Conservation (phyloP, 2,888 invertebrate species). For the Aspidiotus destructor region DNA sequence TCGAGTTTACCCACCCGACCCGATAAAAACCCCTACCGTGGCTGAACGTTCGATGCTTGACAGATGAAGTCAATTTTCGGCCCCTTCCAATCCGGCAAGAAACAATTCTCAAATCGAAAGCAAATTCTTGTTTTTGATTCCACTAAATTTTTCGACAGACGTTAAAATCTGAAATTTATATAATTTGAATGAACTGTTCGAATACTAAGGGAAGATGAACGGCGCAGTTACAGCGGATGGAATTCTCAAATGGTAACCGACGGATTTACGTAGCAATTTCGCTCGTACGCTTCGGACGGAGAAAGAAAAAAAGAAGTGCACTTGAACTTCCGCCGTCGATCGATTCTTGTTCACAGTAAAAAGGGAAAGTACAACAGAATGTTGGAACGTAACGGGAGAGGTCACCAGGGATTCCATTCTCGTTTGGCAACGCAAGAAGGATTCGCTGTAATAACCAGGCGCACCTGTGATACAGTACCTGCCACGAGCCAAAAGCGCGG, state of each 20-base stretch:
- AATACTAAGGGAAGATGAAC: too few species aligned
- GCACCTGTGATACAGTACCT: not conserved
- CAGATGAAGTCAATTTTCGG: too few species aligned
- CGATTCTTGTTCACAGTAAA: slow-evolving; percentile 16
- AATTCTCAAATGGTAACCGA: not conserved
- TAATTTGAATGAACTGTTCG: too few species aligned
- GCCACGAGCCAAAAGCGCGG: not conserved
- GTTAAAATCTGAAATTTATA: too few species aligned
- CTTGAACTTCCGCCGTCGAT: slow-evolving; percentile 26
- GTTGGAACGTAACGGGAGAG: slow-evolving; percentile 2
- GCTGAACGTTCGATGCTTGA: too few species aligned
- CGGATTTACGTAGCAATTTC: slow-evolving; percentile 15
- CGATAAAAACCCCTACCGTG: too few species aligned
- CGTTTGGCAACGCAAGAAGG: slow-evolving; percentile 9
- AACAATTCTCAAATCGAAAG: too few species aligned
- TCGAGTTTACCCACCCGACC: too few species aligned
- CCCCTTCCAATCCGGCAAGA: too few species aligned
- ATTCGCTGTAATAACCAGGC: not conserved
- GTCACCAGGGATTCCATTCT: slow-evolving; percentile 7
- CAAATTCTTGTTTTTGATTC: too few species aligned
- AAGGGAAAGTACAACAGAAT: slow-evolving; percentile 22
- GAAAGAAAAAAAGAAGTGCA: slow-evolving; percentile 17
- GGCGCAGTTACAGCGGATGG: too few species aligned
- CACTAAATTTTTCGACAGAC: too few species aligned
- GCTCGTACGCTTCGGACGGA: not conserved